phyloP scores from a whole-genome alignment of 2,888 invertebrate species.

The Oscheius sp. region DNA sequence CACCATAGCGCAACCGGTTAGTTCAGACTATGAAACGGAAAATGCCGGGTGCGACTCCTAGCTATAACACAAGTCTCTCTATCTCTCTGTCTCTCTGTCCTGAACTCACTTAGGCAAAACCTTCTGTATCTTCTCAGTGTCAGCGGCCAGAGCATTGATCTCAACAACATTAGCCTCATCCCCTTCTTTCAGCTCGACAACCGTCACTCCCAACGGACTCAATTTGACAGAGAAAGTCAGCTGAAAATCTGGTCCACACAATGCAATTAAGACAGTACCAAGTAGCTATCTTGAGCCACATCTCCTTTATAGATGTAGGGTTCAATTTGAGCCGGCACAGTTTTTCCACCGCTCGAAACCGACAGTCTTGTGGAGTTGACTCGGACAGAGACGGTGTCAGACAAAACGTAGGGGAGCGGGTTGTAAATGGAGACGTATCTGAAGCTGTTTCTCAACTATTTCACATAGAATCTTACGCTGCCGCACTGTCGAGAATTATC shows the following conservation, averaged over 20 bases:
- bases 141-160: not conserved
- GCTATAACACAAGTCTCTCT: too few species aligned
- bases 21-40: too few species aligned
- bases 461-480: not conserved
- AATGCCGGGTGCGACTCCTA: too few species aligned
- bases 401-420: constrained; percentile 38
- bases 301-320: constrained; percentile 48
- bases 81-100: too few species aligned
- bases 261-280: constrained; percentile 15
- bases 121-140: constrained; percentile 10
- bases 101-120: constrained; percentile 25
- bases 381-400: constrained; percentile 43
- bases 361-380: constrained; percentile 31
- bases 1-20: too few species aligned
- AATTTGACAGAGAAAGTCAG: constrained; percentile 44
- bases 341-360: constrained; percentile 31
- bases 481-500: not conserved
- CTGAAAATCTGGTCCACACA: constrained; percentile 32
- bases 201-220: constrained; percentile 43
- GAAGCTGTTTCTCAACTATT: not conserved
- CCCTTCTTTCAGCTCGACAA: constrained; percentile 36
- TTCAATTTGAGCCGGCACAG: constrained; percentile 54
- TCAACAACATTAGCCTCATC: constrained; percentile 40
- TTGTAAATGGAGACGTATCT: constrained; percentile 45
- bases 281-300: constrained; percentile 35